Evolutionary conservation across 64 coral and sea anemone species (phyloP).

Genomic region (Actinia equina): DNA sequence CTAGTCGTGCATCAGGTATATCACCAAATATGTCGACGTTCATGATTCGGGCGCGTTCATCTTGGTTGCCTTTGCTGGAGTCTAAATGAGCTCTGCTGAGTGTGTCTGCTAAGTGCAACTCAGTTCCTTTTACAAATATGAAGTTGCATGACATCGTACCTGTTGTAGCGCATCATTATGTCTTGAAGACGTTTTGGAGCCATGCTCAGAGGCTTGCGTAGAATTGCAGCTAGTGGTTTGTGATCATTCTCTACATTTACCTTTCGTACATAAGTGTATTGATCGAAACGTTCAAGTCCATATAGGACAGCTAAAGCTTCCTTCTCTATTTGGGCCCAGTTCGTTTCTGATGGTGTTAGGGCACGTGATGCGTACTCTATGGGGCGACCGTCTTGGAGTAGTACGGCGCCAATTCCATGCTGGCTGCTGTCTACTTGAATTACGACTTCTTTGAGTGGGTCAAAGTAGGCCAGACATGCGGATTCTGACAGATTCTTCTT

Average conservation of each 20-base stretch:
- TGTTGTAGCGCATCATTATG: conserved; percentile 36
- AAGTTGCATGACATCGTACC: conserved; percentile 53
- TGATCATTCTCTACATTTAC: conserved; percentile 46
- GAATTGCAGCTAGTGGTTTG: conserved; percentile 32
- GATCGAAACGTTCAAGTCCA: conserved; percentile 50
- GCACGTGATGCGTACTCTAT: too few species aligned
- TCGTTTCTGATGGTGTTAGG: too few species aligned
- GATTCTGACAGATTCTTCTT: conserved; percentile 44
- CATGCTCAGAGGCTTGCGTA: conserved; percentile 41
- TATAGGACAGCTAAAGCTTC: conserved; percentile 43
- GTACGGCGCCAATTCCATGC: too few species aligned
- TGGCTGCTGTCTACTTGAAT: conserved; percentile 57
- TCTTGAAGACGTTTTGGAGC: conserved; percentile 53
- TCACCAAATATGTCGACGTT: conserved; percentile 6
- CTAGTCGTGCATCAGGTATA: background rate
- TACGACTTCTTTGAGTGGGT: conserved; percentile 36
- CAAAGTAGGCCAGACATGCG: conserved; percentile 37
- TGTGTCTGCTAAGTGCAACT: conserved; percentile 33
- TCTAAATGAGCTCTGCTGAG: conserved; percentile 12
- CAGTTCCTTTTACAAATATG: conserved; percentile 32
- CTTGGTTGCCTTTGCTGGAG: background rate
- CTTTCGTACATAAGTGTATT: conserved; percentile 39
- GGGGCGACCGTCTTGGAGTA: too few species aligned
- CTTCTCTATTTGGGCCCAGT: conserved; percentile 60
- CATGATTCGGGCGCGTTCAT: conserved; percentile 16